Conservation (phyloP, 1,140 invertebrate genomes). For the Drosophila equinoxialis region DNA sequence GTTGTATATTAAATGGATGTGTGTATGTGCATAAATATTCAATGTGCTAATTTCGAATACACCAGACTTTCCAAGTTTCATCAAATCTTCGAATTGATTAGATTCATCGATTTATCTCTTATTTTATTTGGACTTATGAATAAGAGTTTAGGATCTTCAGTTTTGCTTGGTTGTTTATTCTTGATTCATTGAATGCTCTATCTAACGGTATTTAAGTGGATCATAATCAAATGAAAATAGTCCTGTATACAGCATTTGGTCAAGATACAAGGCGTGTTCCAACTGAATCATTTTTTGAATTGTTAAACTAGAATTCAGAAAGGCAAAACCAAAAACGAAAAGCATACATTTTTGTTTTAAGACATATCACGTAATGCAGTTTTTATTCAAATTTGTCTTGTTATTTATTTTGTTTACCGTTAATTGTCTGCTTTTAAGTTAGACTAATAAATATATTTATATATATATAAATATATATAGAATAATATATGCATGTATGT, state of each 20-base stretch:
- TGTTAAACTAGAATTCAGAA: neutral
- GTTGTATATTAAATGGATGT: constrained; percentile 6
- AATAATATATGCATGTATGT: constrained; percentile 29
- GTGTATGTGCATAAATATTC: constrained; percentile 2
- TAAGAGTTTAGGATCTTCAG: neutral
- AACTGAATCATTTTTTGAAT: neutral
- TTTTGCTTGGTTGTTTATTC: neutral
- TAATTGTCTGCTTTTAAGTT: constrained; percentile 43
- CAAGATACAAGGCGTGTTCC: constrained; percentile 59
- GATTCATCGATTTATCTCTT: neutral
- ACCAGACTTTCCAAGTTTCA: neutral
- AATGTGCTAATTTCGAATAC: constrained; percentile 7
- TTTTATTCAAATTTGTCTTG: constrained; percentile 69
- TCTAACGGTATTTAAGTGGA: constrained; percentile 30
- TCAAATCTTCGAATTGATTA: neutral
- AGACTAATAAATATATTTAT: constrained; percentile 4
- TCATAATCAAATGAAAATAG: neutral
- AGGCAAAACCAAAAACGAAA: constrained; percentile 16
- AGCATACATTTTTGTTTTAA: constrained; percentile 69
- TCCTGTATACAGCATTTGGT: constrained; percentile 59
- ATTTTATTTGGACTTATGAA: neutral
- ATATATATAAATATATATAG: neutral
- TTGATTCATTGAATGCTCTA: constrained; percentile 15
- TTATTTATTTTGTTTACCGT: constrained; percentile 47
- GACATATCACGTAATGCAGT: constrained; percentile 80